Conservation (phyloP, 2,888 invertebrate species). For the Drosophila yooni region DNA sequence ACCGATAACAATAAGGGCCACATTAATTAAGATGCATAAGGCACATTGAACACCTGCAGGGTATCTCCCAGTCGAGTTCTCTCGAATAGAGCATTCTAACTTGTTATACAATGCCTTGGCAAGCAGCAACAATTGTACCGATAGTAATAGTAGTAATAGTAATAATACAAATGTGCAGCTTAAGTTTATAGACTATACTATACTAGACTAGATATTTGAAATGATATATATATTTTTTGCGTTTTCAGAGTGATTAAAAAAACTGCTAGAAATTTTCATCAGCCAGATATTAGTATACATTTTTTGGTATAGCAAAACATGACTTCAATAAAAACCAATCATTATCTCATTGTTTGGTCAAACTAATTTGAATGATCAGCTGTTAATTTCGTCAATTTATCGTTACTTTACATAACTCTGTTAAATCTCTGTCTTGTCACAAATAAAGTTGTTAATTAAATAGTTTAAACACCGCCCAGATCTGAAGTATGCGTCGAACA, state of each 20-base stretch:
- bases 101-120: slow-evolving; percentile 15
- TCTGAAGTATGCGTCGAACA: no score
- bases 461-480: no score
- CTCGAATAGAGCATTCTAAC: background rate
- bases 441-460: no score
- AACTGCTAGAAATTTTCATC: background rate
- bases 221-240: background rate
- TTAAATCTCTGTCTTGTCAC: no score
- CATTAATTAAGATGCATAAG: no score
- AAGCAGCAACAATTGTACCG: slow-evolving; percentile 17
- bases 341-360: no score
- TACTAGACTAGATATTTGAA: no score
- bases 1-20: background rate
- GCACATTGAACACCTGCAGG: background rate
- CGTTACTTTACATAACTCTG: no score
- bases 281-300: no score
- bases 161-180: background rate
- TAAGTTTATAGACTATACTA: background rate
- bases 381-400: no score
- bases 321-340: background rate
- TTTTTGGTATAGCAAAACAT: background rate
- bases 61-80: background rate
- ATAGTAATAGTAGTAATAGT: no score
- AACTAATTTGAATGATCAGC: no score
- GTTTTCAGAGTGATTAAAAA: background rate